These are phyloP conservation scores for Drosophila pegasa DNA, from an alignment of 2,888 invertebrate genomes.

Conservation along the genomic window DNA sequence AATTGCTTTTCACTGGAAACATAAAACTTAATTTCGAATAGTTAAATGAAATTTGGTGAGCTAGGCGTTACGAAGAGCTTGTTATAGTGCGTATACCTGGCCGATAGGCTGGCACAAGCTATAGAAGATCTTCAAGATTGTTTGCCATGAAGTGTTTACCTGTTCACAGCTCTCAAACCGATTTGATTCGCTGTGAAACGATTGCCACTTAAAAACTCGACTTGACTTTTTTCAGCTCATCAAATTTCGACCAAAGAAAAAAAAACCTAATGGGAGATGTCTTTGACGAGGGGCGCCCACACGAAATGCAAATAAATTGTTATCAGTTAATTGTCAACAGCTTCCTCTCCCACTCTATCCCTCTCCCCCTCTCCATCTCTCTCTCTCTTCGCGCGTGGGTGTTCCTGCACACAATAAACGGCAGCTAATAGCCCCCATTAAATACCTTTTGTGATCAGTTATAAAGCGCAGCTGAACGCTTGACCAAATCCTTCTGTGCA, in stretches of 20 bases:
- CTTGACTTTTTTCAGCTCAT: conserved; percentile 13
- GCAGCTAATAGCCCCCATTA: conserved; percentile 76
- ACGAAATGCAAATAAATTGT: conserved; percentile 70
- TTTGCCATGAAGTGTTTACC: conserved; percentile 42
- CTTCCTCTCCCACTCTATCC: background rate
- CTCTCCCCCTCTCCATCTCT: background rate
- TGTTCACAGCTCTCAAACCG: conserved; percentile 38
- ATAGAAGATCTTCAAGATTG: conserved; percentile 44
- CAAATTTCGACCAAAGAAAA: conserved; percentile 51
- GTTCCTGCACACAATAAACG: conserved; percentile 68
- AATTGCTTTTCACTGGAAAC: conserved; percentile 19
- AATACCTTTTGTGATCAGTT: conserved; percentile 39
- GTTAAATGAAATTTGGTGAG: conserved; percentile 1
- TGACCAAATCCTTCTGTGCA: conserved; percentile 59
- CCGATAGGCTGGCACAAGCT: background rate
- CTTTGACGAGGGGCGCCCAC: conserved; percentile 39
- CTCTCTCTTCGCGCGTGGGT: conserved; percentile 56
- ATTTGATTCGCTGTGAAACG: conserved; percentile 23
- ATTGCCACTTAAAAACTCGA: conserved; percentile 47
- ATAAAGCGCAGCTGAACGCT: conserved; percentile 10
- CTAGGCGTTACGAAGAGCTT: background rate
- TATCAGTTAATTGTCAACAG: conserved; percentile 64
- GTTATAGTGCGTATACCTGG: background rate
- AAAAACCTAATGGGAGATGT: conserved; percentile 29
- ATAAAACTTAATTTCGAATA: conserved; percentile 21